Evolutionary conservation across 2,797 vertebrate species (phyloP).

Genomic region (Sebastes miniatus): DNA sequence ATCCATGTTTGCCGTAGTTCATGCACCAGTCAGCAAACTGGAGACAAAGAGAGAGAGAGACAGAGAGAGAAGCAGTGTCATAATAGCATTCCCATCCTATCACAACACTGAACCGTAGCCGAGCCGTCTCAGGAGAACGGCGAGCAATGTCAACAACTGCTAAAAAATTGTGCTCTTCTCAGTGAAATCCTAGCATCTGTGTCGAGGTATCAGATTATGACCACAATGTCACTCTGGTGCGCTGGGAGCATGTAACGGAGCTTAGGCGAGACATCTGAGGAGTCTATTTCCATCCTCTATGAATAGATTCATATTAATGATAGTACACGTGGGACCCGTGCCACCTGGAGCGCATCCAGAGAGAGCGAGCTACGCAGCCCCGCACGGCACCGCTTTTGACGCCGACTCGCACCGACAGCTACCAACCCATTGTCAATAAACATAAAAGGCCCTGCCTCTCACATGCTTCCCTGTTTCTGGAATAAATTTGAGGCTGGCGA

Average conservation of each 20-base stretch:
- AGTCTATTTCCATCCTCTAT: conserved; percentile 40
- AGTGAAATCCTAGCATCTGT: conserved; percentile 36
- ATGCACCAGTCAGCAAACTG: conserved; percentile 99
- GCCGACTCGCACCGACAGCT: conserved; percentile 21
- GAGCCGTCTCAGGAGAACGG: conserved; percentile 1
- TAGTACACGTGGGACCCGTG: conserved; percentile 10
- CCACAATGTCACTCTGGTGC: conserved; percentile 12
- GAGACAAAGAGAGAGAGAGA: neutral
- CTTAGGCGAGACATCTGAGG: conserved; percentile 25
- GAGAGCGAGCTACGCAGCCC: too few relatives aligned
- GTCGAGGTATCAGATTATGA: conserved; percentile 26
- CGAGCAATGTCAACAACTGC: conserved; percentile 39
- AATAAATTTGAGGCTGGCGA: conserved; percentile 23
- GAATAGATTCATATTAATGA: conserved; percentile 49
- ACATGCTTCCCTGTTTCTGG: neutral
- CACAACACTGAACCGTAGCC: neutral
- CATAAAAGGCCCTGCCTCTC: conserved; percentile 28
- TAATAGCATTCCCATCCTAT: neutral
- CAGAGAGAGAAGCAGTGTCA: neutral
- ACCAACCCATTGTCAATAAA: conserved; percentile 35
- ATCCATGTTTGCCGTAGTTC: conserved; percentile 94
- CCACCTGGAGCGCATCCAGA: conserved; percentile 47
- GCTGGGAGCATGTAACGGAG: neutral
- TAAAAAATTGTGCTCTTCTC: conserved; percentile 9
- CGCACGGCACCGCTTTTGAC: neutral